These are phyloP conservation scores for Ctenodactylus gundi DNA, from an alignment of 2,113 vertebrate genomes.

Conservation along the genomic window DNA sequence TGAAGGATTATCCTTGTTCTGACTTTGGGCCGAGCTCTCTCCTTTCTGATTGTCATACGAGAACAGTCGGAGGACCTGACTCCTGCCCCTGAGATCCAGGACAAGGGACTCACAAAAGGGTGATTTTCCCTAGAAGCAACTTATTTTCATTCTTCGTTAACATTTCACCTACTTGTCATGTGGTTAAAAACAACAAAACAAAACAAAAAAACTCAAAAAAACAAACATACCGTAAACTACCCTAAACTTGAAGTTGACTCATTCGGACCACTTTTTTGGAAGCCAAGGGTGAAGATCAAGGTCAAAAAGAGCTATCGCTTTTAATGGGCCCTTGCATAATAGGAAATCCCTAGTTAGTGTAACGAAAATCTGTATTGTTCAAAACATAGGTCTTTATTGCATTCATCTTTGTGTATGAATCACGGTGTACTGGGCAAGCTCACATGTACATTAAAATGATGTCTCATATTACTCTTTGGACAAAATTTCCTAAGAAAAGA, in stretches of 20 bases:
- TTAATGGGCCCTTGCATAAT: not conserved
- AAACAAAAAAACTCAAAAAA: no score
- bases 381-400: not conserved
- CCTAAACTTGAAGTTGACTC: not conserved
- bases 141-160: not conserved
- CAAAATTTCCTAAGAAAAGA: not conserved
- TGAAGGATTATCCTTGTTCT: not conserved
- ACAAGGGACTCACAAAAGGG: not conserved
- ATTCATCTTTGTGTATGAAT: not conserved
- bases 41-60: not conserved
- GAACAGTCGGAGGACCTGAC: not conserved
- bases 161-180: not conserved
- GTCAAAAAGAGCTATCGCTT: not conserved
- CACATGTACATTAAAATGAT: not conserved
- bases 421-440: fast-evolving
- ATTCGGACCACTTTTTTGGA: not conserved
- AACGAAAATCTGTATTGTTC: no score
- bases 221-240: no score
- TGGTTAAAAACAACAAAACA: no score
- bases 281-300: not conserved
- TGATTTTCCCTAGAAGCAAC: not conserved
- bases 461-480: no score
- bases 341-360: not conserved
- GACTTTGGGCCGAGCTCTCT: no score
- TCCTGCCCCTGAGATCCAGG: not conserved